Evolutionary conservation across 2,797 vertebrate species (phyloP).

Genomic region (Pteropus rufus): DNA sequence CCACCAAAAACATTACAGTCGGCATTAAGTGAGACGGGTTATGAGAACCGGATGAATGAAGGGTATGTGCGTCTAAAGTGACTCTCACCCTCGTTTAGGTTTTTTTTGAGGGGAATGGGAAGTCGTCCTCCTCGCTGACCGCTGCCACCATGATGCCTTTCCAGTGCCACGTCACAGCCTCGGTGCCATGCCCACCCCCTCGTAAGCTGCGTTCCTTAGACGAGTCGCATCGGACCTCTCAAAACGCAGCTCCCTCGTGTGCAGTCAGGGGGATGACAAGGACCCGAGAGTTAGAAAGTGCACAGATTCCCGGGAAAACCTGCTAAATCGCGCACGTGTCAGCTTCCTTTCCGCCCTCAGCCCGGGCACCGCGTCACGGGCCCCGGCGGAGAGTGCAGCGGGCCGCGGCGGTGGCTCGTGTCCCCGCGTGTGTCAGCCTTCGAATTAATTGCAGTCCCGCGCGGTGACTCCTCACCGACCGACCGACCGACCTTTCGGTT

Average conservation of each 20-base stretch:
- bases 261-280: rapidly evolving
- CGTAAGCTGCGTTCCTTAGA: neutral
- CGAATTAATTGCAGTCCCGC: neutral
- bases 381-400: neutral
- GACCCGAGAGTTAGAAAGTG: no score
- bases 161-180: no score
- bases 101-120: no score
- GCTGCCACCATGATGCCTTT: no score
- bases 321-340: no score
- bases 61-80: neutral
- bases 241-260: rapidly evolving
- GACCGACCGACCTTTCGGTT: no score
- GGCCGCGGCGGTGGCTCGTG: no score
- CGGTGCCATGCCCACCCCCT: neutral
- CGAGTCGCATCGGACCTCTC: neutral
- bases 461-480: no score
- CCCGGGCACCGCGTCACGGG: rapidly evolving
- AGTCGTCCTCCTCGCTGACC: neutral
- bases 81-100: neutral
- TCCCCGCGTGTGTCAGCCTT: neutral
- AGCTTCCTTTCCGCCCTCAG: neutral
- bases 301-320: no score
- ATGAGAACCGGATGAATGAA: neutral
- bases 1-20: neutral
- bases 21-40: neutral